phyloP scores from a whole-genome alignment of 1,140 invertebrate species.

The Yoshiicerus persimilis region DNA sequence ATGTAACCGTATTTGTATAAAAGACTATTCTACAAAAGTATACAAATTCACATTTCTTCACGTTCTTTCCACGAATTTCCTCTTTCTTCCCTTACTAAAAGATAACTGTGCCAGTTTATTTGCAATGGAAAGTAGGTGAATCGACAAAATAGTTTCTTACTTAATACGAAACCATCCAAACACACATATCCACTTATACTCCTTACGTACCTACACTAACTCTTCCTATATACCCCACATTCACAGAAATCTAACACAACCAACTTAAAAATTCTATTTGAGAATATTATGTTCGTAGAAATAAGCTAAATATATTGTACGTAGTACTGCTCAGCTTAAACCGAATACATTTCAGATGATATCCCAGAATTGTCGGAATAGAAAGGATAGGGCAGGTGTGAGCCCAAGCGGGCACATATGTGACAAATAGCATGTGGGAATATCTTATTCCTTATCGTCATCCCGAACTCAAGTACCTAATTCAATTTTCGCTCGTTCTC shows the following conservation, averaged over 20 bases:
- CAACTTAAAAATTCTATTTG: background rate
- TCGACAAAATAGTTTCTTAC: slow-evolving; percentile 3
- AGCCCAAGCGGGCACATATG: background rate
- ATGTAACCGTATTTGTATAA: background rate
- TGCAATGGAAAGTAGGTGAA: slow-evolving; percentile 19
- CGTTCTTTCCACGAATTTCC: background rate
- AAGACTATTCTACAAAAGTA: background rate
- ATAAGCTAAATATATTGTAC: background rate
- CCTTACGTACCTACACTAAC: background rate
- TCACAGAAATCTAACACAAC: background rate
- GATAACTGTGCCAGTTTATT: slow-evolving; percentile 4
- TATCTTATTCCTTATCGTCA: slow-evolving; percentile 25
- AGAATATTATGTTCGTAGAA: background rate
- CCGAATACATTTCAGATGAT: background rate
- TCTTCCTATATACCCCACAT: background rate
- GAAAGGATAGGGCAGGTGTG: slow-evolving; percentile 14
- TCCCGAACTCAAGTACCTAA: slow-evolving; percentile 15
- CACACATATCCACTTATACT: background rate
- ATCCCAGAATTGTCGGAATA: background rate
- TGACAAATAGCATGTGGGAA: slow-evolving; percentile 34
- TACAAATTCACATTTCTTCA: background rate
- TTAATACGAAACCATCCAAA: background rate
- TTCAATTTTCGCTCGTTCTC: slow-evolving; percentile 24
- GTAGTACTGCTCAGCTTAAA: background rate
- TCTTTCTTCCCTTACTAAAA: background rate